Evolutionary conservation across 2,888 invertebrate species (phyloP).

Genomic region (Hedychridium roseum): DNA sequence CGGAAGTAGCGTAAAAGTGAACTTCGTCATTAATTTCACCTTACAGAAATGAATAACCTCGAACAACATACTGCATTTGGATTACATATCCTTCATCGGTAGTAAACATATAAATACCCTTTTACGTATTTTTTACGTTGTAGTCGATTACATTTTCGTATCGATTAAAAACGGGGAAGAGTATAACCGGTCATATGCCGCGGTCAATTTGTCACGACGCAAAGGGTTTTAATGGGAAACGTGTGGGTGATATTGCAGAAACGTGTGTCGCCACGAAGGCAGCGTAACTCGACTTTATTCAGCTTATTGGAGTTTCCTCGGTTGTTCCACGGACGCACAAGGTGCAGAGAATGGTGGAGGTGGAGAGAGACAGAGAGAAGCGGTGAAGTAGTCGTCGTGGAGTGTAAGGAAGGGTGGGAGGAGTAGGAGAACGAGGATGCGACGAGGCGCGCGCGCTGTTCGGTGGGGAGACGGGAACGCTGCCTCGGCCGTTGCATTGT

Average conservation of each 20-base stretch:
- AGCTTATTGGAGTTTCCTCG: conserved; percentile 46
- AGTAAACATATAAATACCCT: no score
- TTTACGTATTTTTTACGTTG: no score
- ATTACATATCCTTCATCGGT: no score
- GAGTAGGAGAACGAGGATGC: conserved; percentile 28
- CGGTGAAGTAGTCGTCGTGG: conserved; percentile 28
- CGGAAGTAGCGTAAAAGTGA: no score
- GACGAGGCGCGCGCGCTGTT: no score
- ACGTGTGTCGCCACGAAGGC: no score
- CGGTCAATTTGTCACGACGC: conserved; percentile 4
- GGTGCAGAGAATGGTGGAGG: conserved; percentile 12
- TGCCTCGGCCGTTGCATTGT: conserved; percentile 60
- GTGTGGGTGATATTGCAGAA: conserved; percentile 6
- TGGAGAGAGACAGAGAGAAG: conserved; percentile 12
- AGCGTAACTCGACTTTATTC: conserved; percentile 34
- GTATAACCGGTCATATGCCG: no score
- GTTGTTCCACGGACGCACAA: conserved; percentile 29
- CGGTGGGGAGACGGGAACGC: conserved; percentile 18
- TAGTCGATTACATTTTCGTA: no score
- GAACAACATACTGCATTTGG: no score
- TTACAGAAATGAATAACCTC: no score
- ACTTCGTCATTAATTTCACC: no score
- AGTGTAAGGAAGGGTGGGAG: conserved; percentile 16
- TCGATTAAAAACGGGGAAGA: no score
- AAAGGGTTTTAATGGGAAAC: conserved; percentile 3